These are phyloP conservation scores for Acleris emargana DNA, from an alignment of 2,888 invertebrate species.

Conservation along the genomic window DNA sequence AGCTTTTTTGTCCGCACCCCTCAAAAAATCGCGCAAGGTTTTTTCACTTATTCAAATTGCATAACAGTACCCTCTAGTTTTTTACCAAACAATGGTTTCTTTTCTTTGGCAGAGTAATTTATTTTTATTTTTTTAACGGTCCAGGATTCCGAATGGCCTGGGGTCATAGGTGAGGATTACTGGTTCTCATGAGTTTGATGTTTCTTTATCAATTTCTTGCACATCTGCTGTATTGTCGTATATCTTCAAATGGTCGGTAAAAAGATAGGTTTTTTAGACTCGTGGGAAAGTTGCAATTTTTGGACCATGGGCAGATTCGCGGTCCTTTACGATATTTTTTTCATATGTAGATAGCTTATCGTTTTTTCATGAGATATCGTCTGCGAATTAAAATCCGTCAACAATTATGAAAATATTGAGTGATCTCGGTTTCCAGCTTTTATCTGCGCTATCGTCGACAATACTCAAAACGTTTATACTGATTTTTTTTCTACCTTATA, in stretches of 20 bases:
- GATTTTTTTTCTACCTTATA: too few species aligned
- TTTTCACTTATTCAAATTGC: constrained; percentile 74
- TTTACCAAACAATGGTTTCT: constrained; percentile 73
- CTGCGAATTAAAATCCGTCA: too few species aligned
- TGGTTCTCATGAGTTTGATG: constrained; percentile 73
- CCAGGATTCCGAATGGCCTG: constrained; percentile 63
- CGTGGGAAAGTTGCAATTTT: constrained; percentile 53
- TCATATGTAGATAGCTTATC: too few species aligned
- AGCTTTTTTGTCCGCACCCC: constrained; percentile 72
- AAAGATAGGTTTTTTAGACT: constrained; percentile 50
- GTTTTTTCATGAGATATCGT: too few species aligned
- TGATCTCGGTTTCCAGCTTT: too few species aligned
- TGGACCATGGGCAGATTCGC: background rate
- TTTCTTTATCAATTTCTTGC: constrained; percentile 60
- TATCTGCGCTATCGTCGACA: too few species aligned
- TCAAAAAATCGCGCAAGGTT: constrained; percentile 56
- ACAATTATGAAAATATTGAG: too few species aligned
- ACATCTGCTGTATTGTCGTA: constrained; percentile 65
- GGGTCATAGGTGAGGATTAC: constrained; percentile 79
- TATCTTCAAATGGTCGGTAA: constrained; percentile 45
- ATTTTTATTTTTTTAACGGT: constrained; percentile 77
- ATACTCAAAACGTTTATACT: too few species aligned
- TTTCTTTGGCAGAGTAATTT: constrained; percentile 65
- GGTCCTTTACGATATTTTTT: background rate
- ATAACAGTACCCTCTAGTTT: constrained; percentile 73